phyloP scores from a whole-genome alignment of 2,797 vertebrate species.

The Pangasius mekongensis region DNA sequence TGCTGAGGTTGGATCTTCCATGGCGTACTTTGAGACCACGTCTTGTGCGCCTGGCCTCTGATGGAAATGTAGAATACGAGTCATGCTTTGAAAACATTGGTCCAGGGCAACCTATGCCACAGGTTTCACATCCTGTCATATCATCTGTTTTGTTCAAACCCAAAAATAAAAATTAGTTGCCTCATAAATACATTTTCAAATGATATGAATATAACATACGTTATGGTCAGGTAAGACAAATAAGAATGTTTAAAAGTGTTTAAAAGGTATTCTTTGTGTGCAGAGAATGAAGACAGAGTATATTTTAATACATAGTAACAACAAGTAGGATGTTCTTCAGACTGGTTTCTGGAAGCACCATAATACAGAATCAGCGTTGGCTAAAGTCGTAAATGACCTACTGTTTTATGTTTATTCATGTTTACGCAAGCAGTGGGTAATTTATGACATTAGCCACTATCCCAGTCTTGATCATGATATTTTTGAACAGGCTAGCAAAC shows the following conservation, averaged over 20 bases:
- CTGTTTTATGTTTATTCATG: background rate
- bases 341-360: background rate
- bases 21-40: slow-evolving; percentile 87
- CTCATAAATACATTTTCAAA: background rate
- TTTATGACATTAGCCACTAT: background rate
- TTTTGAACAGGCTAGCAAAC: background rate
- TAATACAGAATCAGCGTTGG: background rate
- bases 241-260: background rate
- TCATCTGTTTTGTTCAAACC: background rate
- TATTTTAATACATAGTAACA: background rate
- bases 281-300: background rate
- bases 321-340: background rate
- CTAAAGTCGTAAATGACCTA: background rate
- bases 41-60: slow-evolving; percentile 71
- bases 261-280: background rate
- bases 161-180: background rate
- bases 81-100: slow-evolving; percentile 88
- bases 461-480: background rate
- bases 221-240: background rate
- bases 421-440: background rate
- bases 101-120: slow-evolving; percentile 77
- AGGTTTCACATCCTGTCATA: slow-evolving; percentile 67
- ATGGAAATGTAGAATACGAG: slow-evolving; percentile 84
- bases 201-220: background rate
- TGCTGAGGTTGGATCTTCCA: slow-evolving; percentile 87